Conservation (phyloP, 2,797 vertebrate genomes). For the Sebastes nivosus region DNA sequence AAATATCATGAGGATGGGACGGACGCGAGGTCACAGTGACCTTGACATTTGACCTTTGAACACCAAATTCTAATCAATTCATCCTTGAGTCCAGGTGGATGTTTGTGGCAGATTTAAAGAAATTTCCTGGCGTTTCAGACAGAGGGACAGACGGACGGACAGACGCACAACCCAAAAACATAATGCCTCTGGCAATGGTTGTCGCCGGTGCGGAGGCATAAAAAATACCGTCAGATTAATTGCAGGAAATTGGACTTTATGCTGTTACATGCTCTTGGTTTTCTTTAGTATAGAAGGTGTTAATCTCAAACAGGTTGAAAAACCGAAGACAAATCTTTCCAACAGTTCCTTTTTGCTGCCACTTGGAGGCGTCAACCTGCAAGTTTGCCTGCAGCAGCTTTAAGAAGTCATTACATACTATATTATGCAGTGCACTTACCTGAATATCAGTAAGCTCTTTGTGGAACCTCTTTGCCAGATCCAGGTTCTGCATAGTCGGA, state of each 20-base stretch:
- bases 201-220: too few species aligned
- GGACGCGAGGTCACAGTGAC: too few species aligned
- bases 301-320: not conserved
- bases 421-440: constrained; percentile 64
- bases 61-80: too few species aligned
- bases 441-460: constrained; percentile 90
- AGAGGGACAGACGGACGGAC: too few species aligned
- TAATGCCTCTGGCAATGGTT: too few species aligned
- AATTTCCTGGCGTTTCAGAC: too few species aligned
- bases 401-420: not conserved
- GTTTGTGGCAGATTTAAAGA: too few species aligned
- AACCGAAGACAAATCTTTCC: not conserved
- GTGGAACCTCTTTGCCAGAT: constrained; percentile 87
- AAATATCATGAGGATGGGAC: too few species aligned
- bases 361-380: not conserved
- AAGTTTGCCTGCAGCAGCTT: not conserved
- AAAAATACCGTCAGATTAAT: not conserved
- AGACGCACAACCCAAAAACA: too few species aligned
- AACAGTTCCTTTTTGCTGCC: not conserved
- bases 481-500: constrained; percentile 90
- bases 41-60: too few species aligned
- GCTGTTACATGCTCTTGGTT: not conserved
- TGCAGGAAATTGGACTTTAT: not conserved
- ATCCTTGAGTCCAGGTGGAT: too few species aligned
- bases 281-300: not conserved